phyloP scores from a whole-genome alignment of 2,113 vertebrate genomes.

The Benitochromis conjunctus region DNA sequence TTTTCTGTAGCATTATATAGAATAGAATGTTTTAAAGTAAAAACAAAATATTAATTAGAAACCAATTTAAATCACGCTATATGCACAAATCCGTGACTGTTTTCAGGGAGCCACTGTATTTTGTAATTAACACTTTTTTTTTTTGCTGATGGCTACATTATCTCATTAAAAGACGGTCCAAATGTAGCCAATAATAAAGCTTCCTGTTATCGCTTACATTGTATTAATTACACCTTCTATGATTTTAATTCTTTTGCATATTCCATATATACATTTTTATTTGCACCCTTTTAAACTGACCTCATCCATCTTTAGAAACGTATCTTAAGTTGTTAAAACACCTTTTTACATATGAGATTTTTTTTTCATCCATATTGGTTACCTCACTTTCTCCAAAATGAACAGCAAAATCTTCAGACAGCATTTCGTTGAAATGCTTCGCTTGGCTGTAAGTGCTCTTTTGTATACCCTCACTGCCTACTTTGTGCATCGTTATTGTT shows the following conservation, averaged over 20 bases:
- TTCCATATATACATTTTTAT: not conserved
- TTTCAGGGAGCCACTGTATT: not conserved
- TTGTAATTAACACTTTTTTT: not conserved
- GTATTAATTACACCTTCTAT: not conserved
- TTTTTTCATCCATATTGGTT: not conserved
- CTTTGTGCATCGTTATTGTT: not conserved
- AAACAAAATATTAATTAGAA: not conserved
- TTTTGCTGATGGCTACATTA: not conserved
- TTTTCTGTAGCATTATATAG: not conserved
- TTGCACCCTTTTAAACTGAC: not conserved
- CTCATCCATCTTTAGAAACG: not conserved
- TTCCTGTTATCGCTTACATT: not conserved
- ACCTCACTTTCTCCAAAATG: not conserved
- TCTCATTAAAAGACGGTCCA: not conserved
- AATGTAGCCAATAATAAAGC: not conserved
- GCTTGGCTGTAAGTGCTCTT: rapidly evolving
- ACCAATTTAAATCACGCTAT: not conserved
- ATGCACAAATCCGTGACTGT: rapidly evolving
- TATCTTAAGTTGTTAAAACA: not conserved
- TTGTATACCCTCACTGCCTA: not conserved
- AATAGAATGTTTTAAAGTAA: not conserved
- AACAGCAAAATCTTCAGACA: not conserved
- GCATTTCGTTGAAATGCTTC: not conserved
- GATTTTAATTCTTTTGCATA: not conserved
- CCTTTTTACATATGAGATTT: not conserved